Evolutionary conservation across 2,113 vertebrate genomes (phyloP).

Genomic region (Pelodiscus sinensis): DNA sequence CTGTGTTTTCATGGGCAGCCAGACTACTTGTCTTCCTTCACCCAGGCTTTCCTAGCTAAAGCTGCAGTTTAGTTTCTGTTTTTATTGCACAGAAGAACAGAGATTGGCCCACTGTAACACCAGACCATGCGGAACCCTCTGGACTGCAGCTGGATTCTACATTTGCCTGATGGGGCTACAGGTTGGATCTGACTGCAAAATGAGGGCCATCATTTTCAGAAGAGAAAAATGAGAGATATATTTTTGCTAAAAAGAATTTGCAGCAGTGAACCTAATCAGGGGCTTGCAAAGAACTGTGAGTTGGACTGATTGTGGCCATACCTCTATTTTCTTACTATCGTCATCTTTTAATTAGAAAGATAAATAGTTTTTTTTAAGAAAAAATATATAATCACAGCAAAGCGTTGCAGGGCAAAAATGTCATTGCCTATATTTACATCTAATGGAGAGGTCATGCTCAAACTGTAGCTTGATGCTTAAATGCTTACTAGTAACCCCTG

Average conservation of each 20-base stretch:
- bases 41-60: neutral
- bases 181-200: neutral
- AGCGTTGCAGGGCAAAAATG: slow-evolving; percentile 32
- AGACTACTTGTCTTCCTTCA: neutral
- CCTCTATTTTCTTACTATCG: neutral
- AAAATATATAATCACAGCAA: slow-evolving; percentile 25
- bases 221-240: slow-evolving; percentile 18
- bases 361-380: slow-evolving; percentile 32
- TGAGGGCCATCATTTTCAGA: neutral
- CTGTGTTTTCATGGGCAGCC: neutral
- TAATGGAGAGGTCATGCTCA: slow-evolving; percentile 32
- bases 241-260: slow-evolving; percentile 13
- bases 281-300: slow-evolving; percentile 45
- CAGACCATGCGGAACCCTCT: neutral
- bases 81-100: neutral
- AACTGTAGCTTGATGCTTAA: slow-evolving; percentile 42
- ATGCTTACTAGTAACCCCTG: slow-evolving; percentile 16
- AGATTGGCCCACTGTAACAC: neutral
- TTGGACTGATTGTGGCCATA: slow-evolving; percentile 24
- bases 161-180: neutral
- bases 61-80: neutral
- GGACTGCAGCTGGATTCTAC: neutral
- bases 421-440: slow-evolving; percentile 29
- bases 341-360: neutral
- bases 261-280: slow-evolving; percentile 9